phyloP scores from a whole-genome alignment of 2,888 invertebrate species.

The Beris morrisii region DNA sequence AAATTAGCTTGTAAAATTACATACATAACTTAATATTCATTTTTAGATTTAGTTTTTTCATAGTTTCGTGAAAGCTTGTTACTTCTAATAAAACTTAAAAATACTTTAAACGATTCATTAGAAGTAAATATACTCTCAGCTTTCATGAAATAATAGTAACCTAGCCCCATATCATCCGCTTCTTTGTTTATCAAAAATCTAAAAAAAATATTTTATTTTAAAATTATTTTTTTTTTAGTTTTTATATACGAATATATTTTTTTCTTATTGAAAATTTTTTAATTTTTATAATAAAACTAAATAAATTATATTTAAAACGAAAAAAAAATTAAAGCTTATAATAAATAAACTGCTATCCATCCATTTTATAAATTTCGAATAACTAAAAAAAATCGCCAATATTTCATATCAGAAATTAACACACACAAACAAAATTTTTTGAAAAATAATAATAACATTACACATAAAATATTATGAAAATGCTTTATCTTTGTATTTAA shows the following conservation, averaged over 20 bases:
- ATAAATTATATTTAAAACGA: background rate
- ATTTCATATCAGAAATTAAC: conserved; percentile 25
- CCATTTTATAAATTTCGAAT: conserved; percentile 25
- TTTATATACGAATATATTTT: too few species aligned
- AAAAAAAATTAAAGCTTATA: conserved; percentile 1
- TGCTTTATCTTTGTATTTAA: conserved; percentile 28
- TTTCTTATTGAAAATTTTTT: background rate
- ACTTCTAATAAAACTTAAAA: background rate
- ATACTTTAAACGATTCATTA: background rate
- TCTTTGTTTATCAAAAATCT: background rate
- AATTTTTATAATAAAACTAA: background rate
- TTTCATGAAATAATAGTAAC: background rate
- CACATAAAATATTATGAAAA: conserved; percentile 2
- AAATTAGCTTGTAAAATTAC: too few species aligned
- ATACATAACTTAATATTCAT: too few species aligned
- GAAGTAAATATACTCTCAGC: background rate
- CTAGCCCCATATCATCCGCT: background rate
- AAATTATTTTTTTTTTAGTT: background rate
- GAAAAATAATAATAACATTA: conserved; percentile 2
- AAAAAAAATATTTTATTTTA: too few species aligned
- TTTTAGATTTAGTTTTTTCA: too few species aligned
- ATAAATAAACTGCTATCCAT: conserved; percentile 25
- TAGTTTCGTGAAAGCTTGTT: background rate
- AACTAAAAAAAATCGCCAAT: conserved; percentile 17
- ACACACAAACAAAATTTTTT: conserved; percentile 9